A percentile compares a stretch with the other conserved stretches of the same genome.
phyloP scores from a whole-genome alignment of 1,140 invertebrate genomes.

The Ditylenchus dipsaci region DNA sequence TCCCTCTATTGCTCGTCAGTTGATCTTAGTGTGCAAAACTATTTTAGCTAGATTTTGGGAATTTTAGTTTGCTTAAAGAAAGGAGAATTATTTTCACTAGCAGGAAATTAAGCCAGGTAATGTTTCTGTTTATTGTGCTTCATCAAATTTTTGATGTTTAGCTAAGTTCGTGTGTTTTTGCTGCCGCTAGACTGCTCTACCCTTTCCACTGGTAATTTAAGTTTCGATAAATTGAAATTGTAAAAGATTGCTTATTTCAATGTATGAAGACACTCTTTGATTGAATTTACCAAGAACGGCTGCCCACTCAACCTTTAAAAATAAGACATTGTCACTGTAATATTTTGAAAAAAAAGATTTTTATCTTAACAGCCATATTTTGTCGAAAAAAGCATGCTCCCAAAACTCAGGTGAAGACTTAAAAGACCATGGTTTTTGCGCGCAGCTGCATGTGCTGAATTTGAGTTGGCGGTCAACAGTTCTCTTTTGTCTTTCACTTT shows the following conservation, averaged over 20 bases:
- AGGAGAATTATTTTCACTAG: conserved; percentile 49
- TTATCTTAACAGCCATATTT: no score
- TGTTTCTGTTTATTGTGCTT: background rate
- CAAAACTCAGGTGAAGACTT: no score
- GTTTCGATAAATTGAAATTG: conserved; percentile 1
- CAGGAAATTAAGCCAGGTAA: conserved; percentile 44
- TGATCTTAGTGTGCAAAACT: background rate
- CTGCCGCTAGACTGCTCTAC: conserved; percentile 40
- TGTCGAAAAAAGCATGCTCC: no score
- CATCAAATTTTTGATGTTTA: background rate
- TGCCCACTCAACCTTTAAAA: no score
- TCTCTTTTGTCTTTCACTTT: no score
- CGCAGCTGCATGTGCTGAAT: no score
- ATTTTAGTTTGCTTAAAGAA: conserved; percentile 50
- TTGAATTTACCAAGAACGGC: no score
- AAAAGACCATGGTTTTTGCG: no score
- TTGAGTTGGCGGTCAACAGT: no score
- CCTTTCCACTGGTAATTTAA: conserved; percentile 48
- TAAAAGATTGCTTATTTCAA: background rate
- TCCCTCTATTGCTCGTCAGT: conserved; percentile 45
- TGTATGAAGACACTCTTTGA: no score
- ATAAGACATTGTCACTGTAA: no score
- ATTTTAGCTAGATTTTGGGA: background rate
- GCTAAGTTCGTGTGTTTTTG: conserved; percentile 47
- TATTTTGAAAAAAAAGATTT: no score